Percentiles rank a stretch among this genome's conserved stretches.
Evolutionary conservation across 2,797 vertebrate genomes (phyloP).

Genomic region (Coregonus ussuriensis): DNA sequence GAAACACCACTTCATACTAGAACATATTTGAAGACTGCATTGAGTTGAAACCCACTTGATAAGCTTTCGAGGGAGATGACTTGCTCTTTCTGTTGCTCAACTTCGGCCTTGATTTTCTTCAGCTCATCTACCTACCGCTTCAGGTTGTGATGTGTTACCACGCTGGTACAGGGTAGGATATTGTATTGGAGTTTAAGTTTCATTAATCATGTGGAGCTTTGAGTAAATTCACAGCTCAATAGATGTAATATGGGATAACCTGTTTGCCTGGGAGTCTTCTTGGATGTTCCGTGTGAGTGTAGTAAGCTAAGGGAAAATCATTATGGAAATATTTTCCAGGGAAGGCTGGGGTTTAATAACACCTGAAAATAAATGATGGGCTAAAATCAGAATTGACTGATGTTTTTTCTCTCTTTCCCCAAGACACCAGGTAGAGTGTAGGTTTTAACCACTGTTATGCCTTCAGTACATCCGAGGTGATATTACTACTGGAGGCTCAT

Average conservation of each 20-base stretch:
- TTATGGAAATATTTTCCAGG: slow-evolving; percentile 69
- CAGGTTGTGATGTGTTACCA: slow-evolving; percentile 41
- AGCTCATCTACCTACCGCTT: slow-evolving; percentile 1
- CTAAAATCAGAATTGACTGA: slow-evolving; percentile 69
- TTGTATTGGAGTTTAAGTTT: slow-evolving; percentile 55
- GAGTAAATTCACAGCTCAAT: slow-evolving; percentile 68
- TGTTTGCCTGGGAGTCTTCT: slow-evolving; percentile 46
- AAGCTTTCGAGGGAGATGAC: background rate
- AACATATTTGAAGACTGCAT: background rate
- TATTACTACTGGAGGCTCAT: slow-evolving; percentile 62
- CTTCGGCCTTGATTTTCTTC: slow-evolving; percentile 1
- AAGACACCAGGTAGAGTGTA: slow-evolving; percentile 53
- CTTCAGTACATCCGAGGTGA: slow-evolving; percentile 49
- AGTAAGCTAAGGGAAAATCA: slow-evolving; percentile 43
- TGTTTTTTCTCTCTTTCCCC: slow-evolving; percentile 39
- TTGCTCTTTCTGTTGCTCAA: background rate
- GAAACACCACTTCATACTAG: background rate
- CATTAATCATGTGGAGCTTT: slow-evolving; percentile 74
- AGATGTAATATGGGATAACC: slow-evolving; percentile 69
- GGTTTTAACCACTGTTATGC: slow-evolving; percentile 60
- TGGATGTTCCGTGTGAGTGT: slow-evolving; percentile 51
- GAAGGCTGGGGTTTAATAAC: slow-evolving; percentile 70
- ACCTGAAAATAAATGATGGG: slow-evolving; percentile 71
- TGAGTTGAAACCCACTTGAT: background rate
- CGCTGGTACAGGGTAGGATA: slow-evolving; percentile 30